phyloP scores from a whole-genome alignment of 1,140 invertebrate genomes.

The Ganaspis sp. region DNA sequence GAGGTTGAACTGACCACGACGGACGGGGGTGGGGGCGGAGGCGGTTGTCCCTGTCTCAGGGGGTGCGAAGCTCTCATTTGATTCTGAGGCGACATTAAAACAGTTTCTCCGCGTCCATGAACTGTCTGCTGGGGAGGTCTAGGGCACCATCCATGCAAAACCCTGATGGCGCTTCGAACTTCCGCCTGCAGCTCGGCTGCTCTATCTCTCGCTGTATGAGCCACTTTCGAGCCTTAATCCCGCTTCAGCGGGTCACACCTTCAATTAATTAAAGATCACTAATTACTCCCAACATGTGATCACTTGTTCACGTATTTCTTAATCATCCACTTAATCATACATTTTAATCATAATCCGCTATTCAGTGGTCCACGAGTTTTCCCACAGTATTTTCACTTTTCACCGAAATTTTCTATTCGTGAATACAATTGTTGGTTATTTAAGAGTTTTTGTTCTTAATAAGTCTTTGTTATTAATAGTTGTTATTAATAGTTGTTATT shows the following conservation, averaged over 20 bases:
- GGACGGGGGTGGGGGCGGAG: constrained; percentile 56
- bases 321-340: too few relatives aligned
- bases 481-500: too few relatives aligned
- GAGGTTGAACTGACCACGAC: constrained; percentile 74
- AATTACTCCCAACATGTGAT: background rate
- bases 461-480: too few relatives aligned
- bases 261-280: background rate
- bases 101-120: constrained; percentile 67
- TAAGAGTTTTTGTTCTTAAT: too few relatives aligned
- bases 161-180: constrained; percentile 72
- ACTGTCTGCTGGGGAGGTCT: constrained; percentile 51
- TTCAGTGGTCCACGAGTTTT: too few relatives aligned
- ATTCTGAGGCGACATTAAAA: constrained; percentile 71
- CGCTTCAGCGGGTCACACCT: constrained; percentile 55
- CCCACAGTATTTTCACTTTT: too few relatives aligned
- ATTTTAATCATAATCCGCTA: too few relatives aligned
- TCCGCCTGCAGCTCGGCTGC: constrained; percentile 73
- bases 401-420: too few relatives aligned
- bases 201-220: constrained; percentile 71
- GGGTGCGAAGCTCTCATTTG: constrained; percentile 62
- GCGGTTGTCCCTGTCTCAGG: constrained; percentile 40
- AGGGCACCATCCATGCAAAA: constrained; percentile 74
- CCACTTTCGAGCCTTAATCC: constrained; percentile 68
- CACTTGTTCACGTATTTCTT: background rate
- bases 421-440: too few relatives aligned